phyloP scores from a whole-genome alignment of 37 sponge, comb jelly and placozoan species.

The Chondrilla cf. caribensis region DNA sequence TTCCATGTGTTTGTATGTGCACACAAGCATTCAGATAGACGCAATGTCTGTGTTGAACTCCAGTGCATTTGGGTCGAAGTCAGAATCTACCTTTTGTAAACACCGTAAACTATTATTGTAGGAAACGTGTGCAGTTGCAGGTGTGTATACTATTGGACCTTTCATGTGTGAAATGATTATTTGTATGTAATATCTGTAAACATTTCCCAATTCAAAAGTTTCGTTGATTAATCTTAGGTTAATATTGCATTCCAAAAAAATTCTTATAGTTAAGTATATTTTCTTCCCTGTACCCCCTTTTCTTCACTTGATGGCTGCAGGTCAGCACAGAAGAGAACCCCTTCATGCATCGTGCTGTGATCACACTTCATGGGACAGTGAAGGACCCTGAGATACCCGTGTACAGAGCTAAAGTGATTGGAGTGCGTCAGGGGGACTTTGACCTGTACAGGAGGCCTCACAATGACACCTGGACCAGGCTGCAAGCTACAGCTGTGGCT shows the following conservation, averaged over 20 bases:
- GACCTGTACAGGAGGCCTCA: slow-evolving; percentile 76
- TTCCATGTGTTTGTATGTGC: neutral
- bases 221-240: no score
- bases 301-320: no score
- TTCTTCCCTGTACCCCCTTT: no score
- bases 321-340: slow-evolving; percentile 81
- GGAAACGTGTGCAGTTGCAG: no score
- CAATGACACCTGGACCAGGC: slow-evolving; percentile 75
- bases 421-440: slow-evolving; percentile 72
- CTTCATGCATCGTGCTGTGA: slow-evolving; percentile 61
- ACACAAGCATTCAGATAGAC: neutral
- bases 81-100: neutral
- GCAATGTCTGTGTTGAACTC: neutral
- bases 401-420: slow-evolving; percentile 90
- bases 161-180: no score
- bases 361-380: slow-evolving; percentile 67
- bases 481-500: no score
- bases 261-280: no score
- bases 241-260: no score
- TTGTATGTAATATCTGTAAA: no score
- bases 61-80: neutral
- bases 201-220: no score
- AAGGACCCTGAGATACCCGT: slow-evolving; percentile 85
- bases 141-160: no score
- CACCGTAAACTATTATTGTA: neutral